Evolutionary conservation across 2,113 vertebrate genomes (phyloP), one percentile per base, ranked within the genome.

Genomic region (Eptesicus fuscus): DNA sequence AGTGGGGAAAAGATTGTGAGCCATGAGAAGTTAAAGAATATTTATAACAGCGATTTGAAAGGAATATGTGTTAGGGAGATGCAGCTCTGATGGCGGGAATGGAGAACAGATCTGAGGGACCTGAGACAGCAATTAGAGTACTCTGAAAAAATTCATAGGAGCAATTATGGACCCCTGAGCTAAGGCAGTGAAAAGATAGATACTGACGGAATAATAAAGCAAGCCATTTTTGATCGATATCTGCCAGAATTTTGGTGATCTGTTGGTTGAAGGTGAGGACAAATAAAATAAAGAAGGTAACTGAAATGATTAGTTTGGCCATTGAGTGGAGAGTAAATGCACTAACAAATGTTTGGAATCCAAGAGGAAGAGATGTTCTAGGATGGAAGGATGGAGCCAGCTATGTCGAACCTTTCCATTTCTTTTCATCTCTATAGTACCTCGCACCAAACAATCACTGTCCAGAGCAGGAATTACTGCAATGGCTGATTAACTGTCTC

Each of bases 31-130:
- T 85, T 32, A 78, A 49, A 76, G 6, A 37, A 3, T 77, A 70
- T 77, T 93, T 77, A 28, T 51, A 44, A 84, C 6, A 51, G 40
- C 40, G 37, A 56, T 78, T 59, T 67, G 76, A 80, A 92, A 78
- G 25, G 42, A 79, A 16, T 35, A 22, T 37, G 32, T 35, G 76
- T 77, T 77, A 88, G 40, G 78, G 82, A 94, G 44, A 70, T 42
- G 53, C 0, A 89, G 18, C 17, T 86, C 12, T 53, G 40, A 12
- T 22, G 51, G 10, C 16, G 80, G 11, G 11, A 79, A 13, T 86
- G 49, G 40, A 96, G 18, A 70, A 78, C 5, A 17, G 65, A 42
- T 65, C 30, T 70, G 71, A 80, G 17, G 35, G 37, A 61, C 61
- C 28, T 3, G 9, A 82, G 32, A 35, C 4, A 63, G 20, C 35